Evolutionary conservation across 2,888 invertebrate species (phyloP), one percentile per base, ranked within the genome.

Genomic region (Trachelus stipa): DNA sequence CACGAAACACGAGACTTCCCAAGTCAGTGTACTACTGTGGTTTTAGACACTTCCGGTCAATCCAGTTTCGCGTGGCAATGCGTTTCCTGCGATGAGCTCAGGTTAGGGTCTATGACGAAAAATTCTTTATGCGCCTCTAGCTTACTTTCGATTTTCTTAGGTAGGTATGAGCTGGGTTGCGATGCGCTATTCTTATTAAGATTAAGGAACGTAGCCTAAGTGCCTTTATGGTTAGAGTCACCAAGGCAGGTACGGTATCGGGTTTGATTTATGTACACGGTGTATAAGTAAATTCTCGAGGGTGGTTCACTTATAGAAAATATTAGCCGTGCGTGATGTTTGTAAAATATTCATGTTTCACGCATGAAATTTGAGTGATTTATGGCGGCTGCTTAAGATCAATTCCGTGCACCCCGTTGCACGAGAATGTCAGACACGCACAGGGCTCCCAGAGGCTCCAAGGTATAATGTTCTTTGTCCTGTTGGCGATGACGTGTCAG

Each of bases 61-160:
- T 71, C 71, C 33, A 71, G 71, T 71, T 71, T 71, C 71, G 71
- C 71, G 33, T 34, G 31, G 30, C 31, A 34, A 34, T 71, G 71
- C 31, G 71, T 71, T 71, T 71, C 71, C 71, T 71, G 71, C 31
- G 71, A 71, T 31, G 71, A 34, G 71, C 15, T 56, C 40, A 0
- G 40, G 23, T 9, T 23, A 56, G 40, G 23, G 9, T 56, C 40
- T 56, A 6, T 9, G 9, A 1, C 23, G 23, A 9, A 23, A 23
- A 23, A 23, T 56, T 56, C 15, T 23, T 56, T 1, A 23, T 56
- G 23, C 40, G 40, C 0, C 23, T 56, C 9, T 56, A 23, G 23
- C 6, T 56, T 4, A 23, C 40, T 15, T 56, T 56, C 40, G 23
- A 23, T 56, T 15, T 56, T 56, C 6, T 23, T 56, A 23, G 4